phyloP scores from a whole-genome alignment of 2,888 invertebrate species.

The Xestia rhomboidea region DNA sequence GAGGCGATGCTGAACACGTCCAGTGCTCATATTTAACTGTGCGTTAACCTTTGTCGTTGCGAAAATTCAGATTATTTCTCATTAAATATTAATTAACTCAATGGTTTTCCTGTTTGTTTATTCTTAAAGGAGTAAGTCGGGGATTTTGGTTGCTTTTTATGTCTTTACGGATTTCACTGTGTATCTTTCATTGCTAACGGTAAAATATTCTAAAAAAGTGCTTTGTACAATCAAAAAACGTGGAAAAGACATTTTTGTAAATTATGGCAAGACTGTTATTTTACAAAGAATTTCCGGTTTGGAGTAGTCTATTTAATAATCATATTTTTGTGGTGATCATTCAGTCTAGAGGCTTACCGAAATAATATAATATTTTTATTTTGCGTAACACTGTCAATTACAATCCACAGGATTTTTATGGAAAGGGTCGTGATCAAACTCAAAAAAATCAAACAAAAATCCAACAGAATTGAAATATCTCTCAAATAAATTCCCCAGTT shows the following conservation, averaged over 20 bases:
- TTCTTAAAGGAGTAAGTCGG: background rate
- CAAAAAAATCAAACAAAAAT: no score
- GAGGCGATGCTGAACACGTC: background rate
- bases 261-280: background rate
- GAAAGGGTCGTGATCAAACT: no score
- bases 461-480: no score
- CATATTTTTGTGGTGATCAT: background rate
- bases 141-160: background rate
- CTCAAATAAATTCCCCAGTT: no score
- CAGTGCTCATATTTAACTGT: background rate
- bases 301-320: background rate
- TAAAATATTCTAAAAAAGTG: slow-evolving; percentile 5
- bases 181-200: background rate
- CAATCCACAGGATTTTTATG: no score
- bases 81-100: background rate
- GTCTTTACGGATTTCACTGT: background rate
- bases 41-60: background rate
- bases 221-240: slow-evolving; percentile 20
- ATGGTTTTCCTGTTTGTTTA: background rate
- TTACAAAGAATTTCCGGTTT: background rate
- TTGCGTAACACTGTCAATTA: background rate
- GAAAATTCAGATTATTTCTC: background rate
- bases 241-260: background rate
- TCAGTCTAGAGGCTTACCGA: background rate
- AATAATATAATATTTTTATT: background rate